Percentiles rank a stretch among this genome's conserved stretches.
These are phyloP conservation scores for Ascaphus truei DNA, from an alignment of 2,113 vertebrate genomes.

Conservation along the genomic window DNA sequence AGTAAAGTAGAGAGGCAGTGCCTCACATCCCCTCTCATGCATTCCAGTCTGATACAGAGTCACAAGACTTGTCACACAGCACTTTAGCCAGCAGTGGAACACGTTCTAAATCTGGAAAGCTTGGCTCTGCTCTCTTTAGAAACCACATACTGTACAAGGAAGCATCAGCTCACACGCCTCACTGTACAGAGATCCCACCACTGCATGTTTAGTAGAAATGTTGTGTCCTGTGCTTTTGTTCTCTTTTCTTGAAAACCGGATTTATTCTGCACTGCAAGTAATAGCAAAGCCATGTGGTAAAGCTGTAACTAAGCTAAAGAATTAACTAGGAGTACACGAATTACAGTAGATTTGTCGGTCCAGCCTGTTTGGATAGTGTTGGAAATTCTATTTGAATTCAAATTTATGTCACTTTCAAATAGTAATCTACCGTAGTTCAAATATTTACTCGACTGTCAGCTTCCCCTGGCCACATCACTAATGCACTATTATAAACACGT, in stretches of 20 bases:
- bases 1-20: constrained; percentile 26
- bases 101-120: constrained; percentile 38
- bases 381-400: too few species aligned
- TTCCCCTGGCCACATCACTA: too few species aligned
- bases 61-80: constrained; percentile 43
- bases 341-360: neutral
- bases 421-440: too few species aligned
- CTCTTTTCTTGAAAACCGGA: neutral
- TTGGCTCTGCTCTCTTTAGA: constrained; percentile 4
- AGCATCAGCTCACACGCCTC: neutral
- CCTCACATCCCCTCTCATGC: constrained; percentile 24
- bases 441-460: too few species aligned
- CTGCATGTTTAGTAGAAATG: neutral
- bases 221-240: neutral
- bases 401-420: too few species aligned
- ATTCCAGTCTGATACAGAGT: constrained; percentile 38
- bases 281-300: neutral
- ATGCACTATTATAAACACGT: too few species aligned
- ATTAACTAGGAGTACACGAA: neutral
- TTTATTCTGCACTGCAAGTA: neutral
- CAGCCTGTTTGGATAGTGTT: neutral
- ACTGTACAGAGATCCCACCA: neutral
- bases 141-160: constrained; percentile 32
- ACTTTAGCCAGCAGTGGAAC: constrained; percentile 47
- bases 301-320: neutral